These are phyloP conservation scores for Drosophila histrio DNA, from an alignment of 2,888 invertebrate species.

Conservation along the genomic window DNA sequence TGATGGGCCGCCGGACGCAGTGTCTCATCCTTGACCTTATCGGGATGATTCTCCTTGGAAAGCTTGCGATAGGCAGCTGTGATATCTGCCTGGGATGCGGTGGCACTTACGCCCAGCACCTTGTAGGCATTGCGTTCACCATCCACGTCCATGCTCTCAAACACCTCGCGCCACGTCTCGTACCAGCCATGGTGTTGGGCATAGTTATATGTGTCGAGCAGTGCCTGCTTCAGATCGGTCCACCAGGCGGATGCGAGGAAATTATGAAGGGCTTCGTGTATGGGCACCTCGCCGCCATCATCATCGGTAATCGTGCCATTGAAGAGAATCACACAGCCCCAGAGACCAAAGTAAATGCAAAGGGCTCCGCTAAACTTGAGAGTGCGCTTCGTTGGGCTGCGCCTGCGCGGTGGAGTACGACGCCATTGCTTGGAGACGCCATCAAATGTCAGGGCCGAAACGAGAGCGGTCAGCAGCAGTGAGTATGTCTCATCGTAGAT, in stretches of 20 bases:
- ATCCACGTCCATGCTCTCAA: conserved; percentile 93
- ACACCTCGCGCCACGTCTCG: conserved; percentile 93
- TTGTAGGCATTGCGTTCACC: conserved; percentile 95
- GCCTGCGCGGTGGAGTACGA: conserved; percentile 86
- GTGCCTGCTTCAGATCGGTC: conserved; percentile 90
- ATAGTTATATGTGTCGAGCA: conserved; percentile 90
- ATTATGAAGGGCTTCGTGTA: conserved; percentile 94
- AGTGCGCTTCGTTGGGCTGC: conserved; percentile 85
- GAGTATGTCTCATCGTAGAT: conserved; percentile 90
- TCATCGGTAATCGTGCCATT: conserved; percentile 94
- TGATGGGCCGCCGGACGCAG: conserved; percentile 90
- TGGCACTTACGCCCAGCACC: conserved; percentile 91
- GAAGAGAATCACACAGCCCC: conserved; percentile 93
- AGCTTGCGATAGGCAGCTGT: conserved; percentile 92
- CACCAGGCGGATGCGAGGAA: conserved; percentile 96
- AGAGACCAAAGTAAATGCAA: conserved; percentile 89
- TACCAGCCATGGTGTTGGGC: conserved; percentile 94
- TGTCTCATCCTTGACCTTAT: conserved; percentile 91
- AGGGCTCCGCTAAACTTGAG: conserved; percentile 87
- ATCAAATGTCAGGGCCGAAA: conserved; percentile 89
- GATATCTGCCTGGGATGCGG: conserved; percentile 93
- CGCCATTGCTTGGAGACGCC: conserved; percentile 92
- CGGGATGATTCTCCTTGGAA: conserved; percentile 95
- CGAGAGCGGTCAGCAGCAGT: conserved; percentile 88
- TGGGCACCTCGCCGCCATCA: conserved; percentile 93